Evolutionary conservation across 2,888 invertebrate species (phyloP).

Genomic region (Sesia bembeciformis): DNA sequence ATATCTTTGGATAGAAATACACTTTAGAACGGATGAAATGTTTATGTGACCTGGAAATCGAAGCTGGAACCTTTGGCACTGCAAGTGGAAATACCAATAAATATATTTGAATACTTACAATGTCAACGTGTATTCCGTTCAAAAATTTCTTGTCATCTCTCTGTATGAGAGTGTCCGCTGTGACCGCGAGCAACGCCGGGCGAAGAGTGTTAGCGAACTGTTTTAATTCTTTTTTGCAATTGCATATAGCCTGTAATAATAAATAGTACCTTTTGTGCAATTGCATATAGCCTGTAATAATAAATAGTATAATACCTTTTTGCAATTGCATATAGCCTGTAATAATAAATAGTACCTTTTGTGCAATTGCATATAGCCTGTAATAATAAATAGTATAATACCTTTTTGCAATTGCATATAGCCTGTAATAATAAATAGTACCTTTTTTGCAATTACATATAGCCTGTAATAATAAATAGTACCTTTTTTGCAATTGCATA

Average conservation of each 20-base stretch:
- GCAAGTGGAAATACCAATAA: neutral
- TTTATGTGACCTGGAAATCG: no score
- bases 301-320: neutral
- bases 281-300: constrained; percentile 27
- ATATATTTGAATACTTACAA: constrained; percentile 27
- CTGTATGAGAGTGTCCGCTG: constrained; percentile 15
- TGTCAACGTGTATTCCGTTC: constrained; percentile 42
- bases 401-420: constrained; percentile 34
- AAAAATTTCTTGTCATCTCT: constrained; percentile 11
- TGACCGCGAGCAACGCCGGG: constrained; percentile 29
- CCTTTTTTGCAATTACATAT: constrained; percentile 36
- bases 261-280: neutral
- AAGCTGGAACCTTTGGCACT: no score
- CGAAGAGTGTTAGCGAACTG: constrained; percentile 24
- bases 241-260: constrained; percentile 34
- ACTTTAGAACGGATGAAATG: no score
- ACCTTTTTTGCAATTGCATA: constrained; percentile 37
- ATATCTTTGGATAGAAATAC: no score
- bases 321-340: neutral
- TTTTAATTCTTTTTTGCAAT: constrained; percentile 29
- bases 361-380: constrained; percentile 42
- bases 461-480: constrained; percentile 27
- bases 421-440: constrained; percentile 29
- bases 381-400: constrained; percentile 16
- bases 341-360: constrained; percentile 8